A percentile compares a stretch with the other conserved stretches of the same genome.
phyloP scores from a whole-genome alignment of 1,140 invertebrate species.

The Nephila pilipes region DNA sequence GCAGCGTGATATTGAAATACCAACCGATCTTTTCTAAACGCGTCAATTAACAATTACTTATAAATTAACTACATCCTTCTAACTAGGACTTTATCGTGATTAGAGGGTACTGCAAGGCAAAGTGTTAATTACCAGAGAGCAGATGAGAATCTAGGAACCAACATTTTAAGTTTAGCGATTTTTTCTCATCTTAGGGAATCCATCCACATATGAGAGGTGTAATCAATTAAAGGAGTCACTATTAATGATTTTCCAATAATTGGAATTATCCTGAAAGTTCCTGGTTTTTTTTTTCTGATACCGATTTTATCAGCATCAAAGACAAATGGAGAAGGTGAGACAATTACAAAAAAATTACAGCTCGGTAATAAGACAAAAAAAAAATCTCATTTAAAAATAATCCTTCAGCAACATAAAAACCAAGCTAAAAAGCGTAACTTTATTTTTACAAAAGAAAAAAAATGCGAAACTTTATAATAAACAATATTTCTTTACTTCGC shows the following conservation, averaged over 20 bases:
- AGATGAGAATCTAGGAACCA: not conserved
- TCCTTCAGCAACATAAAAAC: not conserved
- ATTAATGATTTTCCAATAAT: conserved; percentile 54
- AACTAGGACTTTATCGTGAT: not conserved
- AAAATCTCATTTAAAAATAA: not conserved
- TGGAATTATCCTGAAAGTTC: conserved; percentile 23
- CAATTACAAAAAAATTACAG: not conserved
- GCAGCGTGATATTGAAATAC: no score
- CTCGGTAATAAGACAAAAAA: not conserved
- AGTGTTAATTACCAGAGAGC: not conserved
- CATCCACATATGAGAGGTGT: conserved; percentile 30
- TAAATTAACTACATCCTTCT: not conserved
- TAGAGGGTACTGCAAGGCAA: not conserved
- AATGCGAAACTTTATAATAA: no score
- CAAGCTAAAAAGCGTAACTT: no score
- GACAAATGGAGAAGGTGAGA: conserved; percentile 17
- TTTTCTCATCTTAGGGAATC: not conserved
- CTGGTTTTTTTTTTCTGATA: not conserved
- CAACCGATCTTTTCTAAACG: not conserved
- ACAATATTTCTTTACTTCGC: no score
- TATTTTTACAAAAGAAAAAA: no score
- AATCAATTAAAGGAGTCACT: conserved; percentile 40
- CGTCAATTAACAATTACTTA: not conserved
- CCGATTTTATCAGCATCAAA: conserved; percentile 29
- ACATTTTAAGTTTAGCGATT: not conserved